Evolutionary conservation across 2,888 invertebrate genomes (phyloP).

Genomic region (Troides oblongomaculatus): DNA sequence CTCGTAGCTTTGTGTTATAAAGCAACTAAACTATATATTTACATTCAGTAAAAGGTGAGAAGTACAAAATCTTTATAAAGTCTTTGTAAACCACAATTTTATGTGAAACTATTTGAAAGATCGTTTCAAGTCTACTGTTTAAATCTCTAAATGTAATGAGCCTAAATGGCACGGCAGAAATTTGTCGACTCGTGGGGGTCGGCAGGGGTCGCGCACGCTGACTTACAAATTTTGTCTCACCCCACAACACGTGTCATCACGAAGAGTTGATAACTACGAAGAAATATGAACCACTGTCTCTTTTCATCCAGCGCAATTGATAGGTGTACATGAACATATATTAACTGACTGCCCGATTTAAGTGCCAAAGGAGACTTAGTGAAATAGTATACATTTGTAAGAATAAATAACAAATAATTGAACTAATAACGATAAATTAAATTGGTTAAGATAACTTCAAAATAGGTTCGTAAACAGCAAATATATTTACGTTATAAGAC

Average conservation of each 20-base stretch:
- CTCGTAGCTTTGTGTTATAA: no score
- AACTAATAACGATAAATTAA: no score
- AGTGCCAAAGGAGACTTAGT: no score
- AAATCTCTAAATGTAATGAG: slow-evolving; percentile 10
- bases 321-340: background rate
- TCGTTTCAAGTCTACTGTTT: background rate
- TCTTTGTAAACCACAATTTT: background rate
- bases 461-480: no score
- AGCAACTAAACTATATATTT: no score
- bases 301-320: slow-evolving; percentile 19
- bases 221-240: slow-evolving; percentile 12
- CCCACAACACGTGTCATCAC: slow-evolving; percentile 22
- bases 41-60: no score
- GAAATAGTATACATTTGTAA: no score
- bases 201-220: slow-evolving; percentile 28
- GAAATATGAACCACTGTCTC: slow-evolving; percentile 11
- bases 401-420: no score
- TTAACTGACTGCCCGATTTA: no score
- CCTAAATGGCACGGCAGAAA: slow-evolving; percentile 19
- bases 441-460: no score
- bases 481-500: no score
- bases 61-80: no score
- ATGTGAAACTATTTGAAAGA: background rate
- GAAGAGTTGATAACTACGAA: slow-evolving; percentile 25
- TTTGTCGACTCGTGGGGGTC: slow-evolving; percentile 32